Evolutionary conservation across 2,113 vertebrate species (phyloP).

Genomic region (Saccopteryx bilineata): DNA sequence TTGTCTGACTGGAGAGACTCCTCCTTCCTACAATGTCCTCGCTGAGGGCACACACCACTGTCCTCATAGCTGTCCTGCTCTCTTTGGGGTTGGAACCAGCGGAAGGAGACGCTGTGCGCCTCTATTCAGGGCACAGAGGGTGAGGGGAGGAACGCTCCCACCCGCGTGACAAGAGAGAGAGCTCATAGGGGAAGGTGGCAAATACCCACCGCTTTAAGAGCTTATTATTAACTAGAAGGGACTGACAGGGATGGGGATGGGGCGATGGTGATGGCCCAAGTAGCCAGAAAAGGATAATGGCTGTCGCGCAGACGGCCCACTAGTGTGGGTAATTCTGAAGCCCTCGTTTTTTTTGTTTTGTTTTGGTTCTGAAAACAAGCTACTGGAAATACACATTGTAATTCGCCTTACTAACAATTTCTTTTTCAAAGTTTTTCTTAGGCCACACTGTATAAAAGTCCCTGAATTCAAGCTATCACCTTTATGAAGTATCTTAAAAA

Average conservation of each 20-base stretch:
- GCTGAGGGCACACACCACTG: background rate
- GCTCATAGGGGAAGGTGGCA: background rate
- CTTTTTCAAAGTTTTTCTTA: background rate
- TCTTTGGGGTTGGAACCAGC: rapidly evolving
- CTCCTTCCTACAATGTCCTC: background rate
- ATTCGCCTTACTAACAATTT: slow-evolving; percentile 46
- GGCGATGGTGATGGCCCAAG: background rate
- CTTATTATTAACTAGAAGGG: background rate
- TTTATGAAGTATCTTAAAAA: slow-evolving; percentile 13
- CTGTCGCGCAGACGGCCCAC: background rate
- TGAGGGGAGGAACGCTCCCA: background rate
- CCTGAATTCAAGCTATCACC: background rate
- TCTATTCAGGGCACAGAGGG: background rate
- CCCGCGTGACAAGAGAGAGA: background rate
- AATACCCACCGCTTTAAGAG: background rate
- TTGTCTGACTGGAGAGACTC: background rate
- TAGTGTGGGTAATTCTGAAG: background rate
- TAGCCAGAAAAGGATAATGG: background rate
- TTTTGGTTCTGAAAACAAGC: background rate
- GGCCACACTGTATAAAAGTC: slow-evolving; percentile 39
- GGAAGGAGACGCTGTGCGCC: background rate
- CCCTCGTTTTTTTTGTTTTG: background rate
- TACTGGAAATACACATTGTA: background rate
- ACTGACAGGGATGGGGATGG: background rate
- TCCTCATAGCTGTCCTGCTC: background rate